These are phyloP conservation scores for Pseudopleuronectes americanus DNA, from an alignment of 2,797 vertebrate species.

Conservation along the genomic window DNA sequence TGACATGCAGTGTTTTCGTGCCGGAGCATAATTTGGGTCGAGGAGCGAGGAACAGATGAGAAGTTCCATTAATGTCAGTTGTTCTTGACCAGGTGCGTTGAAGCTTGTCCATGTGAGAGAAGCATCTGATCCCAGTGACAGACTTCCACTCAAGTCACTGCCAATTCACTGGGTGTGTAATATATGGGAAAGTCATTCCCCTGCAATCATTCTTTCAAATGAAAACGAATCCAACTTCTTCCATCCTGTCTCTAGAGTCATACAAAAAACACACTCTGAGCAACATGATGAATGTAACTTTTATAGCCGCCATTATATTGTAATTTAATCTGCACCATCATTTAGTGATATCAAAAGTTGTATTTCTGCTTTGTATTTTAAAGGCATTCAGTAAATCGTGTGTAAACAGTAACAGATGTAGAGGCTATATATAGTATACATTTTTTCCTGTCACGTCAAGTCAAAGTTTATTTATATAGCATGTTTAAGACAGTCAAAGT, in stretches of 20 bases:
- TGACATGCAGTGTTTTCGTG: slow-evolving; percentile 38
- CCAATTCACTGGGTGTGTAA: slow-evolving; percentile 9
- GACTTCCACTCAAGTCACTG: neutral
- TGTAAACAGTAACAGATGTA: no score
- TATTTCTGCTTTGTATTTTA: no score
- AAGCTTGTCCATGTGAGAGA: slow-evolving; percentile 16
- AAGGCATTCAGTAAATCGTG: no score
- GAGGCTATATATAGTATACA: no score
- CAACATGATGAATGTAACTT: neutral
- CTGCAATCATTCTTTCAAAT: slow-evolving; percentile 8
- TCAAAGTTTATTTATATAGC: no score
- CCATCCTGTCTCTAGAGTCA: neutral
- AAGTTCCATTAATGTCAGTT: slow-evolving; percentile 16
- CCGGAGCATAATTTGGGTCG: slow-evolving; percentile 18
- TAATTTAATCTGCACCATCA: no score
- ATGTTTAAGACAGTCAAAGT: no score
- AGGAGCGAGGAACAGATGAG: slow-evolving; percentile 29
- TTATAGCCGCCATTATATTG: no score
- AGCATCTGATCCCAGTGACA: slow-evolving; percentile 8
- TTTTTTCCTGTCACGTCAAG: no score
- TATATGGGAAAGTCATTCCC: slow-evolving; percentile 11
- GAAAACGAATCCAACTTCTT: neutral
- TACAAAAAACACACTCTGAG: neutral
- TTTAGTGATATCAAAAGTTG: no score
- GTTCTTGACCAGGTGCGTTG: slow-evolving; percentile 20